Evolutionary conservation across 2,113 vertebrate species (phyloP), one percentile per base, ranked within the genome.

Genomic region (Irena cyanogastra): DNA sequence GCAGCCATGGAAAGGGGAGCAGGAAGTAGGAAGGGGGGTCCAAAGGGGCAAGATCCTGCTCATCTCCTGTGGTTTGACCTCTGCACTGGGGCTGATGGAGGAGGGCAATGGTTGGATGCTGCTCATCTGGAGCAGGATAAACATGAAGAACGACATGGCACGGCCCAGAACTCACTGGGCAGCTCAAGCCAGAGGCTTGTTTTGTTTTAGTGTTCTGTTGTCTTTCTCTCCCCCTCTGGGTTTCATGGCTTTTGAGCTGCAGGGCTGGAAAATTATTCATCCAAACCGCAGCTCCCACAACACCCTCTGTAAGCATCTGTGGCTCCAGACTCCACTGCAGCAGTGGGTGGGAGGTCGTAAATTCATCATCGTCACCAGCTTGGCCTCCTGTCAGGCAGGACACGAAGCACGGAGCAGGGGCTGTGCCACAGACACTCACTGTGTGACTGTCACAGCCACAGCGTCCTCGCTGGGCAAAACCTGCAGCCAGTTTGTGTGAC

Each of bases 191-290:
- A 47, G 79, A 88, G 82, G 75, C 71, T 93, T 87, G 75, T 77
- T 96, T 95, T 96, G 96, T 91, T 95, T 95, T 37, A 63, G 52
- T 70, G 76, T 54, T 89, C 75, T 96, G 91, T 95, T 97, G 95
- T 92, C 35, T 95, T 57, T 94, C 60, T 93, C 76, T 80, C 50
- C 72, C 80, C 77, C 86, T 92, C 86, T 71, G 83, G 91, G 52
- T 95, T 93, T 94, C 12, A 1, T 95, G 93, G 92, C 70, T 87
- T 81, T 90, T 66, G 68, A 90, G 93, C 96, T 95, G 63, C 76
- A 96, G 94, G 93, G 83, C 57, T 92, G 95, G 93, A 95, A 96
- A 95, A 90, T 90, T 92, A 86, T 93, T 94, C 89, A 93, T 94
- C 84, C 90, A 90, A 95, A 94, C 96, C 93, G 0, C 94, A 96